These are phyloP conservation scores for Cyclura pinguis DNA, from an alignment of 2,797 vertebrate species.

Conservation along the genomic window DNA sequence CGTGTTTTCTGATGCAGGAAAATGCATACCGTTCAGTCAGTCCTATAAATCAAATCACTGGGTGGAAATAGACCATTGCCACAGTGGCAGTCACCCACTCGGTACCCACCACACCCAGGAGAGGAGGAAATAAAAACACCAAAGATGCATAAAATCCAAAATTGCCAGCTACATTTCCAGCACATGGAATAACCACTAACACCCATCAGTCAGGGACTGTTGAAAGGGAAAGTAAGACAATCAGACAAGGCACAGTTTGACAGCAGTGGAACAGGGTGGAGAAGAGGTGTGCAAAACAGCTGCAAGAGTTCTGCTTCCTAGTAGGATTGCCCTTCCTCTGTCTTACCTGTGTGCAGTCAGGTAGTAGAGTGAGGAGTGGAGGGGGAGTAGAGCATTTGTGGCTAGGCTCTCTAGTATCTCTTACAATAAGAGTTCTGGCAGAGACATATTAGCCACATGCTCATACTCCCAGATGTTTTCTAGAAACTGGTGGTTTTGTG, in stretches of 20 bases:
- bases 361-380: not conserved
- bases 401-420: too few species aligned
- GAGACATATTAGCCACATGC: not conserved
- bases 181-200: not conserved
- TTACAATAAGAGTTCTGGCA: not conserved
- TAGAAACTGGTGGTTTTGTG: not conserved
- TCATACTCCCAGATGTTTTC: not conserved
- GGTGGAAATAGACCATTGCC: not conserved
- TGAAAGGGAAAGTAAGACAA: not conserved
- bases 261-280: not conserved
- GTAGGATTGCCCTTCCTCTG: not conserved
- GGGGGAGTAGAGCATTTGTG: not conserved
- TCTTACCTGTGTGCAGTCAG: not conserved
- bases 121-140: not conserved
- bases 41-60: not conserved
- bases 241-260: not conserved
- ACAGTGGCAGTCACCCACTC: not conserved
- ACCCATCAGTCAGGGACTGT: not conserved
- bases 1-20: not conserved
- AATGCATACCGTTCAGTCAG: not conserved
- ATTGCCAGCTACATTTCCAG: too few species aligned
- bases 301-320: not conserved
- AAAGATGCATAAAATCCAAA: not conserved
- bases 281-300: not conserved
- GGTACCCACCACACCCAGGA: too few species aligned